Conservation (phyloP, 2,797 vertebrate species). For the Urosaurus nigricauda region DNA sequence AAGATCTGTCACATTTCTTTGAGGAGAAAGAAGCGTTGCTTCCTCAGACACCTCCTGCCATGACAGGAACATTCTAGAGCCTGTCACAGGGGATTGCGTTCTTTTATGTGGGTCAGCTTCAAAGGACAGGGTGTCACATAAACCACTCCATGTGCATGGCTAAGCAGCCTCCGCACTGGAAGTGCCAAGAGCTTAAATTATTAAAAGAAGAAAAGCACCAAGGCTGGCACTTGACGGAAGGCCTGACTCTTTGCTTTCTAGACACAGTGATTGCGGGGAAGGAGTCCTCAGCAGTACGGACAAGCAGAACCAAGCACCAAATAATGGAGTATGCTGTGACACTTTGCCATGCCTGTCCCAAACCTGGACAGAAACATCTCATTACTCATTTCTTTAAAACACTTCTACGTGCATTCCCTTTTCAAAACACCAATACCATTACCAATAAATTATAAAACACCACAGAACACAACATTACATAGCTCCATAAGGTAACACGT, state of each 20-base stretch:
- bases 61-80: slow-evolving; percentile 32
- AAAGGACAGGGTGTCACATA: slow-evolving; percentile 58
- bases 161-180: slow-evolving; percentile 52
- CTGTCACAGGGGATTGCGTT: slow-evolving; percentile 41
- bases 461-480: neutral
- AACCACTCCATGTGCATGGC: slow-evolving; percentile 43
- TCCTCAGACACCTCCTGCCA: slow-evolving; percentile 35
- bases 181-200: neutral
- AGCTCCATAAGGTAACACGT: neutral
- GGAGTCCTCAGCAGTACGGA: neutral
- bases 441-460: neutral
- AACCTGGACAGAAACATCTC: neutral
- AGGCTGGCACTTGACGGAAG: neutral
- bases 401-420: neutral
- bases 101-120: slow-evolving; percentile 57
- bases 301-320: slow-evolving; percentile 28
- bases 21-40: slow-evolving; percentile 30
- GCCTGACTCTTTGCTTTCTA: neutral
- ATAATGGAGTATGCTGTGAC: slow-evolving; percentile 10
- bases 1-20: slow-evolving; percentile 32
- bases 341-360: neutral
- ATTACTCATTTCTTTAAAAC: neutral
- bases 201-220: neutral
- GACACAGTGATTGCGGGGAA: neutral
- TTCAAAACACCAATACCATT: neutral